phyloP scores from a whole-genome alignment of 2,888 invertebrate genomes.

The Muschampia staudingeri region DNA sequence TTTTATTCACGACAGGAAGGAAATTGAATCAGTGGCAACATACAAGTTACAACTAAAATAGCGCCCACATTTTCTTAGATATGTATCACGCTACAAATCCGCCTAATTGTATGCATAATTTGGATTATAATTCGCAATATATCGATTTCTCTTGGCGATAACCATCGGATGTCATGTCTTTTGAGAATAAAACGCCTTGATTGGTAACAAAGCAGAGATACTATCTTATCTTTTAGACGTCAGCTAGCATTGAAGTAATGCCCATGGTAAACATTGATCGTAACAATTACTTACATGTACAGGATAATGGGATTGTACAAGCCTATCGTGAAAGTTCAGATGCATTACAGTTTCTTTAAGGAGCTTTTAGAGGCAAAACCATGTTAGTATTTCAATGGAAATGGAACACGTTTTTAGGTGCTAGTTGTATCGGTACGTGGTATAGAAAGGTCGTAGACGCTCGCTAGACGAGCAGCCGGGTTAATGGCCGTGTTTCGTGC shows the following conservation, averaged over 20 bases:
- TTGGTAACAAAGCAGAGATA: constrained; percentile 61
- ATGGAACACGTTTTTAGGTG: constrained; percentile 64
- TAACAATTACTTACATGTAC: constrained; percentile 55
- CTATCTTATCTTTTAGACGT: constrained; percentile 64
- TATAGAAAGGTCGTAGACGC: constrained; percentile 80
- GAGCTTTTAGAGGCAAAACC: constrained; percentile 59
- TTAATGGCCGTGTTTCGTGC: constrained; percentile 80
- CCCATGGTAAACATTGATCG: constrained; percentile 76
- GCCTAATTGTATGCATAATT: constrained; percentile 55
- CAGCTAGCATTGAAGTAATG: constrained; percentile 66
- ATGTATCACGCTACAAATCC: constrained; percentile 44
- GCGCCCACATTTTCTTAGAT: constrained; percentile 37
- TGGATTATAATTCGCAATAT: constrained; percentile 69
- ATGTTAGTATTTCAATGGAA: constrained; percentile 75
- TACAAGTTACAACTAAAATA: constrained; percentile 34
- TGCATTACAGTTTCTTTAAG: constrained; percentile 74
- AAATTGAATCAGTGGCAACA: constrained; percentile 34
- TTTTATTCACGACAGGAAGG: constrained; percentile 40
- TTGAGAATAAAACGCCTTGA: constrained; percentile 63
- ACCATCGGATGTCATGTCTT: constrained; percentile 63
- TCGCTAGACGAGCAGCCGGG: constrained; percentile 79
- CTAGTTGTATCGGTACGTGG: constrained; percentile 64
- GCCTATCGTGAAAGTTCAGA: constrained; percentile 54
- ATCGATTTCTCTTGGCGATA: constrained; percentile 68
- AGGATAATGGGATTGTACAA: constrained; percentile 38